These are phyloP conservation scores for Nysson spinosus DNA, from an alignment of 2,888 invertebrate genomes.

Conservation along the genomic window DNA sequence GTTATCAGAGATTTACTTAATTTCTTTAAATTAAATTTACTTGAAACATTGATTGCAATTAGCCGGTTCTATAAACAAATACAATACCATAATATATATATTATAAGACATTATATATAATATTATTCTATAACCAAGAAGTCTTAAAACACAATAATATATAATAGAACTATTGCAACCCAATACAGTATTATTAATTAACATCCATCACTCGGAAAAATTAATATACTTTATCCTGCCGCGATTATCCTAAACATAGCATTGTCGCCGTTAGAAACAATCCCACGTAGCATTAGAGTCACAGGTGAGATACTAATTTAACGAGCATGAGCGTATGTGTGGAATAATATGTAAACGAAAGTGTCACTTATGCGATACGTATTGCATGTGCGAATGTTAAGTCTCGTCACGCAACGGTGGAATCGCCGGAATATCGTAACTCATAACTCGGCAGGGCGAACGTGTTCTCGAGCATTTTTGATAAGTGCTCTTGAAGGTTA, in stretches of 20 bases:
- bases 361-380: background rate
- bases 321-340: background rate
- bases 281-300: background rate
- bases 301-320: background rate
- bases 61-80: too few relatives aligned
- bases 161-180: background rate
- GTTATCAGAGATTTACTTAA: background rate
- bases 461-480: background rate
- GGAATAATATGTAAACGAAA: constrained; percentile 4
- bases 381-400: background rate
- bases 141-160: too few relatives aligned
- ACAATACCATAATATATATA: too few relatives aligned
- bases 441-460: background rate
- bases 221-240: too few relatives aligned
- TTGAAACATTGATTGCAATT: background rate
- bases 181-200: too few relatives aligned
- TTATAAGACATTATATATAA: too few relatives aligned
- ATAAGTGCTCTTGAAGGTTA: background rate
- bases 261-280: too few relatives aligned
- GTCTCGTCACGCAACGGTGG: background rate
- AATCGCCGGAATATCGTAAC: background rate
- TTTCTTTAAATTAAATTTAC: background rate
- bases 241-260: too few relatives aligned
- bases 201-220: too few relatives aligned
- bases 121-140: too few relatives aligned